Conservation (phyloP, 2,113 vertebrate species). For the Danionella cerebrum region DNA sequence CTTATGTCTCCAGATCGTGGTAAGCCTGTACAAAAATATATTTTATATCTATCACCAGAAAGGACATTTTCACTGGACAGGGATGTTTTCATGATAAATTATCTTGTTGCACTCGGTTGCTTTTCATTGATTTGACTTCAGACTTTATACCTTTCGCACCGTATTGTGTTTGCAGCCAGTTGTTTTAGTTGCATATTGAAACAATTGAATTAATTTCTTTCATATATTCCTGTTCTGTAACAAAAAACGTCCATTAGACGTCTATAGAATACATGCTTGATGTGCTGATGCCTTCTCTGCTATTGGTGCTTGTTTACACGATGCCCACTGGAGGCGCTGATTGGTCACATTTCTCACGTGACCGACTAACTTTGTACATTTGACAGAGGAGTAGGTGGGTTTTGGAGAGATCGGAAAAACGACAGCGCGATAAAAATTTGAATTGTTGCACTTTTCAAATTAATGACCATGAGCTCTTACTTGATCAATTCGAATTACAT, state of each 20-base stretch:
- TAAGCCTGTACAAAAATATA: not conserved
- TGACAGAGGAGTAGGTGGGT: constrained; percentile 89
- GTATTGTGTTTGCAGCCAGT: not conserved
- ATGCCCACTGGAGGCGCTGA: constrained; percentile 65
- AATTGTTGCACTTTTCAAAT: constrained; percentile 99
- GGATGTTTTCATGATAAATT: constrained; percentile 4
- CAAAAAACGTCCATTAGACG: constrained; percentile 61
- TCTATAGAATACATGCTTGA: constrained; percentile 51
- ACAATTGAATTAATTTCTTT: constrained; percentile 54
- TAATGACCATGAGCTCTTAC: constrained; percentile 99
- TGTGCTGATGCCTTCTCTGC: constrained; percentile 63
- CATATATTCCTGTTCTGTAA: constrained; percentile 62
- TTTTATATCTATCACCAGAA: constrained; percentile 1
- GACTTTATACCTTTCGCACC: not conserved
- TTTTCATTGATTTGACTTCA: not conserved
- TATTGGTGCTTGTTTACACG: constrained; percentile 75
- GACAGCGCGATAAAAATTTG: constrained; percentile 99
- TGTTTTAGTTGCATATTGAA: constrained; percentile 51
- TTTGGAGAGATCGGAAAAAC: constrained; percentile 93
- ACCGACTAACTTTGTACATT: constrained; percentile 81
- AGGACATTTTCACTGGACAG: not conserved
- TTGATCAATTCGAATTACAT: constrained; percentile 99
- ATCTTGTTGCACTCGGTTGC: not conserved
- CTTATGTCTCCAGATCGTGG: not conserved
- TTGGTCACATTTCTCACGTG: constrained; percentile 70